These are phyloP conservation scores for Julus scandinavius DNA, from an alignment of 2,888 invertebrate species.

Conservation along the genomic window DNA sequence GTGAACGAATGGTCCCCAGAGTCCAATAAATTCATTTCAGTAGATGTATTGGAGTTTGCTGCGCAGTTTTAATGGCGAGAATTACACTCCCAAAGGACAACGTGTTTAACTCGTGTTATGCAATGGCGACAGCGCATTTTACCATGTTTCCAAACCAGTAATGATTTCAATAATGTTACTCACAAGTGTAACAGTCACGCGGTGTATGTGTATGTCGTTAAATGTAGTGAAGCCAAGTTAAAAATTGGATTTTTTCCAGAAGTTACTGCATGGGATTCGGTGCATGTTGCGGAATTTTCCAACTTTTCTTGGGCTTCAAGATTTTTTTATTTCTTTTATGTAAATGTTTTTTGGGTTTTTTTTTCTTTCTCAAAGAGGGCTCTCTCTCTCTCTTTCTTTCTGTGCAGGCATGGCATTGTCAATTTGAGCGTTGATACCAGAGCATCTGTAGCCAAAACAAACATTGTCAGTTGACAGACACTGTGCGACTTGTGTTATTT, in stretches of 20 bases:
- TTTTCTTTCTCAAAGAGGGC: neutral
- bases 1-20: neutral
- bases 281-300: neutral
- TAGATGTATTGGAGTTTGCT: neutral
- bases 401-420: neutral
- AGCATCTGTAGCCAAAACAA: neutral
- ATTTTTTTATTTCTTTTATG: neutral
- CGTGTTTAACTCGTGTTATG: neutral
- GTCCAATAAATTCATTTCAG: conserved; percentile 16
- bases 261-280: neutral
- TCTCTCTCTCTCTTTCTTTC: neutral
- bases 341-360: neutral
- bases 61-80: neutral
- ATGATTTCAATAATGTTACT: neutral
- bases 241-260: neutral
- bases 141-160: neutral
- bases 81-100: neutral
- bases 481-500: neutral
- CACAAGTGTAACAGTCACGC: neutral
- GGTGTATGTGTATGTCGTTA: neutral
- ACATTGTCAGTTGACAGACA: neutral
- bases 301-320: neutral
- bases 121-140: conserved; percentile 3
- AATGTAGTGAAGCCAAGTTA: neutral
- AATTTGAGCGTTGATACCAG: neutral